Conservation (phyloP, 2,888 invertebrate genomes). For the Drosophila mulleri region DNA sequence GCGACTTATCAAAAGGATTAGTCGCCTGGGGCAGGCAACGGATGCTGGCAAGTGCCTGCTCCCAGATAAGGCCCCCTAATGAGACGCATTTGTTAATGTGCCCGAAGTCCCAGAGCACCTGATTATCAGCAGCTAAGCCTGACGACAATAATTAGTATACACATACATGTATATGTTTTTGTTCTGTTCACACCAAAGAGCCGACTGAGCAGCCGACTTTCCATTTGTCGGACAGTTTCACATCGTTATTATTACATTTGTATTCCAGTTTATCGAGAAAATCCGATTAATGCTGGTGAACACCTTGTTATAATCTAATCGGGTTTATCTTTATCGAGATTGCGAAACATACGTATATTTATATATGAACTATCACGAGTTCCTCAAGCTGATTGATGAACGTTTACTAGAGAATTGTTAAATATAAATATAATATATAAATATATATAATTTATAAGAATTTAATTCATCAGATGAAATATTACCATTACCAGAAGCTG, state of each 20-base stretch:
- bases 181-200: slow-evolving; percentile 40
- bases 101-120: slow-evolving; percentile 26
- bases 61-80: slow-evolving; percentile 65
- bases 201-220: neutral
- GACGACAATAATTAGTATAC: slow-evolving; percentile 27
- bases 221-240: neutral
- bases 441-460: too few species aligned
- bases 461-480: too few species aligned
- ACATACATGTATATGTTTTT: neutral
- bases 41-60: slow-evolving; percentile 20
- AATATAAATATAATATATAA: too few species aligned
- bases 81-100: slow-evolving; percentile 59
- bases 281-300: neutral
- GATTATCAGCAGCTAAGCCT: slow-evolving; percentile 55
- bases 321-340: neutral
- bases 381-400: too few species aligned
- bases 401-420: too few species aligned
- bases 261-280: neutral
- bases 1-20: slow-evolving; percentile 61
- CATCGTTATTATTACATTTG: neutral
- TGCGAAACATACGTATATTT: too few species aligned
- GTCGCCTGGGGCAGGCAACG: slow-evolving; percentile 1
- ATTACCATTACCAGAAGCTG: too few species aligned
- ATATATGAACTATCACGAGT: too few species aligned
- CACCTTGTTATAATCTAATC: neutral